These are phyloP conservation scores for Lithobates sylvaticus DNA, from an alignment of 2,797 vertebrate genomes.

Conservation along the genomic window DNA sequence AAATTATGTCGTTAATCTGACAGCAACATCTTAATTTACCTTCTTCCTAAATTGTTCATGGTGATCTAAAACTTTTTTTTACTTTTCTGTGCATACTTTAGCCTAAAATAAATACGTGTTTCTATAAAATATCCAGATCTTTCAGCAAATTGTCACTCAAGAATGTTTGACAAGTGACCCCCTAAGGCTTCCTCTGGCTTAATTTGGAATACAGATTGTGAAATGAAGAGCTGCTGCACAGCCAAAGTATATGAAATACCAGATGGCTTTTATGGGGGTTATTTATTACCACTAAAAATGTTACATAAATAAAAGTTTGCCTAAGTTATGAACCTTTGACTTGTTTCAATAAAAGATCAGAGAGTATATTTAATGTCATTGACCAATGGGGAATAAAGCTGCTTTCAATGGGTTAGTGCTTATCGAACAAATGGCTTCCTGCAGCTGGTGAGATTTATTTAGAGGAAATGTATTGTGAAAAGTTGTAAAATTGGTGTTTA, in stretches of 20 bases:
- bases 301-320: constrained; percentile 30
- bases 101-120: constrained; percentile 40
- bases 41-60: neutral
- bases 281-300: constrained; percentile 37
- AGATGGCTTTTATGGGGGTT: constrained; percentile 39
- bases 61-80: neutral
- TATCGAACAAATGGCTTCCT: constrained; percentile 20
- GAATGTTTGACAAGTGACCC: constrained; percentile 46
- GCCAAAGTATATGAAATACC: constrained; percentile 34
- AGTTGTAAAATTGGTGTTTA: constrained; percentile 28
- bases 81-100: constrained; percentile 30
- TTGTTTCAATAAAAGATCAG: constrained; percentile 43
- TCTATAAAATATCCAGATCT: constrained; percentile 48
- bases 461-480: constrained; percentile 18
- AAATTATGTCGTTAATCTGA: too few relatives aligned
- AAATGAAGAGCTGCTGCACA: constrained; percentile 22
- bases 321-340: constrained; percentile 40
- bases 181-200: constrained; percentile 13
- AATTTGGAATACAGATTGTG: constrained; percentile 29
- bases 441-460: constrained; percentile 30
- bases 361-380: neutral
- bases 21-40: constrained; percentile 26
- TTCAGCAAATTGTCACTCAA: constrained; percentile 52
- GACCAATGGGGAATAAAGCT: constrained; percentile 5
- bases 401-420: neutral